A percentile compares a stretch with the other conserved stretches of the same genome.
Conservation (phyloP, 2,888 invertebrate genomes). For the Athrips mouffetella region DNA sequence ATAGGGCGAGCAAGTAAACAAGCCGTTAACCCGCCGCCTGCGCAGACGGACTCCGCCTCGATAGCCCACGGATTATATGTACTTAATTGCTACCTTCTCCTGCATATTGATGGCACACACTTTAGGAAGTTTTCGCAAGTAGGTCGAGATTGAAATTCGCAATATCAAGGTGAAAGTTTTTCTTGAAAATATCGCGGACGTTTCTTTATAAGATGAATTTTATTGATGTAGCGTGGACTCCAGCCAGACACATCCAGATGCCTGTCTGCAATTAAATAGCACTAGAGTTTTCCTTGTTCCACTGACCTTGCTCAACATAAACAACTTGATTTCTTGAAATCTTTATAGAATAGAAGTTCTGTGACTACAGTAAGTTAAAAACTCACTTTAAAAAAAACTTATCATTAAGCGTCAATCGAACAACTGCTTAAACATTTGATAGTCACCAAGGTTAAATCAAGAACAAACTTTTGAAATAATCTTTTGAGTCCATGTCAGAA, state of each 20-base stretch:
- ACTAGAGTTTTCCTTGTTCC: not conserved
- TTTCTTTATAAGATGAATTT: not conserved
- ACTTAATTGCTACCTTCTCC: constrained; percentile 64
- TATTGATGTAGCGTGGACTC: not conserved
- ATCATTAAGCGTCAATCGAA: constrained; percentile 13
- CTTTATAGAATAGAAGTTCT: too few relatives aligned
- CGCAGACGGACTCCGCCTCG: too few relatives aligned
- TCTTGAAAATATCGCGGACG: not conserved
- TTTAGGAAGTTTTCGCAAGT: constrained; percentile 33
- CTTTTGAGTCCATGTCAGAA: constrained; percentile 57
- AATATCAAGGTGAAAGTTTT: constrained; percentile 20
- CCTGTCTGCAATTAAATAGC: not conserved
- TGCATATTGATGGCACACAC: constrained; percentile 45
- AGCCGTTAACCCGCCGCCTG: constrained; percentile 58
- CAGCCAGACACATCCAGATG: not conserved
- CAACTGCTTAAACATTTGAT: constrained; percentile 32
- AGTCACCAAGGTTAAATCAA: constrained; percentile 50
- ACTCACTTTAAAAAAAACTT: not conserved
- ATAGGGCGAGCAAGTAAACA: constrained; percentile 68
- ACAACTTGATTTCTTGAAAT: constrained; percentile 7
- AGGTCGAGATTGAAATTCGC: constrained; percentile 15
- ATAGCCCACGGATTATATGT: constrained; percentile 65
- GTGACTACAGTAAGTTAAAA: too few relatives aligned
- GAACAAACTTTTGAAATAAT: constrained; percentile 38
- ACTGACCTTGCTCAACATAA: not conserved